These are phyloP conservation scores for Probaryconus sp. DNA, from an alignment of 1,140 invertebrate genomes.

Conservation along the genomic window DNA sequence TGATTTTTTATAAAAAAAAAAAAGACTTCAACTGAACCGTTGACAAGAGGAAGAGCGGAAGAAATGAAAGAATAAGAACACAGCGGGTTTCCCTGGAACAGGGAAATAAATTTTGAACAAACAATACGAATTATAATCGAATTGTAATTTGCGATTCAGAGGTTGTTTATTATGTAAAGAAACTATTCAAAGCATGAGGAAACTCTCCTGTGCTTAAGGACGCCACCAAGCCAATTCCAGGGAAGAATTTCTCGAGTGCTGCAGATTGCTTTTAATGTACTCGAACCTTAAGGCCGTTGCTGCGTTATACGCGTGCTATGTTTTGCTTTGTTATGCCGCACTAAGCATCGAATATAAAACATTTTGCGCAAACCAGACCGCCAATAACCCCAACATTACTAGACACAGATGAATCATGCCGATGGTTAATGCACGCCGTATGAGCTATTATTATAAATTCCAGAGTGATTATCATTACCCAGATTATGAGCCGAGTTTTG, in stretches of 20 bases:
- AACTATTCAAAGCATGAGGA: constrained; percentile 43
- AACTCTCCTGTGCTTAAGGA: constrained; percentile 29
- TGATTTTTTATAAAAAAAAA: no score
- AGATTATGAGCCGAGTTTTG: constrained; percentile 3
- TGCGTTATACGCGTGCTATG: constrained; percentile 38
- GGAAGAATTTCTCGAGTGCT: constrained; percentile 52
- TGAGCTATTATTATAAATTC: constrained; percentile 3
- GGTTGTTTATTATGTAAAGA: constrained; percentile 38
- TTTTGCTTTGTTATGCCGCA: constrained; percentile 48
- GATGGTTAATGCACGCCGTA: background rate
- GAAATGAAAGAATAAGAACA: no score
- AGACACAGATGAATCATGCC: constrained; percentile 10
- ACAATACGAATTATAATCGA: constrained; percentile 21
- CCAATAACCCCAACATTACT: constrained; percentile 13
- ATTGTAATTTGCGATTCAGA: background rate
- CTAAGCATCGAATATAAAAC: constrained; percentile 39
- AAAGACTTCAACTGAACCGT: no score
- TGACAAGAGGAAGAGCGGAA: no score
- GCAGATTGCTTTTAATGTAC: constrained; percentile 51
- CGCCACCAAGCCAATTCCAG: constrained; percentile 22
- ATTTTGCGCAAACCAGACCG: constrained; percentile 20
- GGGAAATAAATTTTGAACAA: constrained; percentile 3
- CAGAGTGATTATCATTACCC: no score
- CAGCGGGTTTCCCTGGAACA: background rate
- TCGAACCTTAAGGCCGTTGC: constrained; percentile 37